Conservation (phyloP, 1,140 invertebrate genomes). For the Panulirus ornatus region DNA sequence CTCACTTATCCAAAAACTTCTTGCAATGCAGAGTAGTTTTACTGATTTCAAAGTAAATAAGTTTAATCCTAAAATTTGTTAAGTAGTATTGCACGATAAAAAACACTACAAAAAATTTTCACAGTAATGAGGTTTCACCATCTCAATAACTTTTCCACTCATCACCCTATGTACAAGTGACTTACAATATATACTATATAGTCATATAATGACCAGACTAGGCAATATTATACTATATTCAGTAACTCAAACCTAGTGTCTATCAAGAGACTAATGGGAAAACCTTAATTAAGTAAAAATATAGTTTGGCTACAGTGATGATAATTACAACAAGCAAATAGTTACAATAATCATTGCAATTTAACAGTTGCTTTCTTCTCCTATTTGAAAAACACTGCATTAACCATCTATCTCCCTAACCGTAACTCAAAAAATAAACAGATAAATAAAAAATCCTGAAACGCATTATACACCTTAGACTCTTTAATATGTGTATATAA, state of each 20-base stretch:
- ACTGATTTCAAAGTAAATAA: background rate
- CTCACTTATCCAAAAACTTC: conserved; percentile 16
- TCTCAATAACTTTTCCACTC: conserved; percentile 25
- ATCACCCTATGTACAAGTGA: conserved; percentile 54
- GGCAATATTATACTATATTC: conserved; percentile 68
- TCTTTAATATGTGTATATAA: conserved; percentile 14
- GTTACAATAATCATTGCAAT: conserved; percentile 66
- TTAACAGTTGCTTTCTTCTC: conserved; percentile 69
- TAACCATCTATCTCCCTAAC: conserved; percentile 13
- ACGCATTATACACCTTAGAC: background rate
- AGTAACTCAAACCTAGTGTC: conserved; percentile 72
- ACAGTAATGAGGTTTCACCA: background rate
- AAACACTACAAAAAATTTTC: background rate
- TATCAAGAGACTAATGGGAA: conserved; percentile 70
- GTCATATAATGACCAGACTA: conserved; percentile 71
- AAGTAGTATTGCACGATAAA: background rate
- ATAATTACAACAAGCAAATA: conserved; percentile 69
- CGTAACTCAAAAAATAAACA: background rate
- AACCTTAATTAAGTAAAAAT: conserved; percentile 68
- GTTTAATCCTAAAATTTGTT: background rate
- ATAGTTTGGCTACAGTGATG: conserved; percentile 71
- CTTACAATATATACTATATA: conserved; percentile 64
- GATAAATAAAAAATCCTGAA: too few relatives aligned
- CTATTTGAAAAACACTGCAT: conserved; percentile 40
- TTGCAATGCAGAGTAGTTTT: conserved; percentile 2